Evolutionary conservation across 2,113 vertebrate genomes (phyloP).

Genomic region (Rhinoptilus africanus): DNA sequence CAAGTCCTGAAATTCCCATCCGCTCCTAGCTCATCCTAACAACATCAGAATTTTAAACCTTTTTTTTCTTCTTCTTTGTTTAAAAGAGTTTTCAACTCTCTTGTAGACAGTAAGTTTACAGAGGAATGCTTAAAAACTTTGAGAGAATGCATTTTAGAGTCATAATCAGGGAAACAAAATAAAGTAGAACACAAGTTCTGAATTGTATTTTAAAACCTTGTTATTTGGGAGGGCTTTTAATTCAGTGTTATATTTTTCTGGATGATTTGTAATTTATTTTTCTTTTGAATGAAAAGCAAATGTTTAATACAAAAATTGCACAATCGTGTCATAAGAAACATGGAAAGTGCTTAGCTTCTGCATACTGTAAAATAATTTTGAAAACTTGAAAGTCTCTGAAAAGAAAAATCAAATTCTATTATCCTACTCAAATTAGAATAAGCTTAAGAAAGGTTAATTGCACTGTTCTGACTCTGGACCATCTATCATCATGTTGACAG

Average conservation of each 20-base stretch:
- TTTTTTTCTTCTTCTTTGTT: not conserved
- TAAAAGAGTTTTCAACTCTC: not conserved
- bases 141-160: not conserved
- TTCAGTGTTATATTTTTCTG: not conserved
- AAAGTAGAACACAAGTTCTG: not conserved
- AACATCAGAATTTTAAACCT: not conserved
- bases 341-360: not conserved
- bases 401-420: not conserved
- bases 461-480: not conserved
- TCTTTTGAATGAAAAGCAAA: not conserved
- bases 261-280: not conserved
- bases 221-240: not conserved
- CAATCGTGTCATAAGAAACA: not conserved
- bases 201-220: not conserved
- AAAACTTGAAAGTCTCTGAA: not conserved
- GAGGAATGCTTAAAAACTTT: not conserved
- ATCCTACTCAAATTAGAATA: not conserved
- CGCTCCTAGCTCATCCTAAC: not conserved
- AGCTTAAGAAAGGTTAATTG: slow-evolving; percentile 31
- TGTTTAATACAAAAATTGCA: not conserved
- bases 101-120: not conserved
- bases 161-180: not conserved
- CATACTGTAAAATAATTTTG: not conserved
- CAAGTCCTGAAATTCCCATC: not conserved
- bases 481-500: not conserved